phyloP scores from a whole-genome alignment of 37 sponge, comb jelly and placozoan genomes.

The Chondrosia reniformis region DNA sequence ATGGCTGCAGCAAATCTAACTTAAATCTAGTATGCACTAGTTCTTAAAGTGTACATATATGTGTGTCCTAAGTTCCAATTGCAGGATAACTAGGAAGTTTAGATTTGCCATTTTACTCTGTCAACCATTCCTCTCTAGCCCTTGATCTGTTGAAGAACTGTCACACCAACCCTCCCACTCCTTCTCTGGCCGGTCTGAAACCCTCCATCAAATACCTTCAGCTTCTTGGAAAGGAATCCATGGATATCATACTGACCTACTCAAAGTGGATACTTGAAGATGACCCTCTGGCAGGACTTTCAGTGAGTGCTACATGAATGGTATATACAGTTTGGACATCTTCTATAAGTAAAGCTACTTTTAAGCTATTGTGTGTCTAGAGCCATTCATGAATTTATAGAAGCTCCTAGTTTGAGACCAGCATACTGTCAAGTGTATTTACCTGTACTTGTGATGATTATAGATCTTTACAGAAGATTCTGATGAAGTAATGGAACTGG shows the following conservation, averaged over 20 bases:
- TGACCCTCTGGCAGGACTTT: slow-evolving; percentile 27
- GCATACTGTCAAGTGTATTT: no score
- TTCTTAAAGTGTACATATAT: no score
- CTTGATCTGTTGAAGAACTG: slow-evolving; percentile 38
- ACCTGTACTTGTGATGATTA: not conserved
- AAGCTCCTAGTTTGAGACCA: no score
- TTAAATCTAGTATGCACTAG: no score
- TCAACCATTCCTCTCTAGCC: slow-evolving; percentile 20
- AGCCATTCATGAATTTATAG: no score
- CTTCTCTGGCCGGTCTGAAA: slow-evolving; percentile 39
- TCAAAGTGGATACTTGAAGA: slow-evolving; percentile 70
- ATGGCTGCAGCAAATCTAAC: no score
- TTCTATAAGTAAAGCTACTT: no score
- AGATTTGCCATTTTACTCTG: no score
- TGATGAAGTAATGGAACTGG: slow-evolving; percentile 52
- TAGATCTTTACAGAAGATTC: slow-evolving; percentile 78
- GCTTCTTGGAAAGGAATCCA: slow-evolving; percentile 41
- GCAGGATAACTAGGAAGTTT: no score
- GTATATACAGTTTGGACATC: no score
- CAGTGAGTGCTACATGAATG: not conserved
- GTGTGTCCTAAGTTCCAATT: no score
- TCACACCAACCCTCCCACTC: slow-evolving; percentile 20
- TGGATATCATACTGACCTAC: slow-evolving; percentile 61
- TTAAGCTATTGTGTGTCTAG: no score
- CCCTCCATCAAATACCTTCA: slow-evolving; percentile 76